These are phyloP conservation scores for Drosophila hydei DNA, from an alignment of 1,140 invertebrate genomes.

Conservation along the genomic window DNA sequence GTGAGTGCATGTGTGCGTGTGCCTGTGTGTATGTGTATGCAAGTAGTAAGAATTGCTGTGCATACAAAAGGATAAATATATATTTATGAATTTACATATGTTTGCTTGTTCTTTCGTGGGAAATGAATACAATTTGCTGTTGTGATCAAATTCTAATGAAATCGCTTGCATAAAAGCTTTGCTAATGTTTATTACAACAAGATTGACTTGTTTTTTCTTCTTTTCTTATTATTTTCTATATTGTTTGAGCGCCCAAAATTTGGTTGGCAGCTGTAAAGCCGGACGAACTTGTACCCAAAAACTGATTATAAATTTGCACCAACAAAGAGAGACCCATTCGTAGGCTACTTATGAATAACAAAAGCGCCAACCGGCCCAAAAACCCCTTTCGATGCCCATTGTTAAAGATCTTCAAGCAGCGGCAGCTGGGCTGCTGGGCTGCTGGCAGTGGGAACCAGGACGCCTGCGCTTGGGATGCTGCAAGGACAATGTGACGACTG, in stretches of 20 bases:
- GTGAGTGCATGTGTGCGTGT: neutral
- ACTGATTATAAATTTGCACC: neutral
- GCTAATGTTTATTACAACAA: conserved; percentile 15
- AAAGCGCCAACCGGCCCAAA: conserved; percentile 27
- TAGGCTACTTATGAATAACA: conserved; percentile 69
- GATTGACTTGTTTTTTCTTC: conserved; percentile 26
- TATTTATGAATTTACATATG: neutral
- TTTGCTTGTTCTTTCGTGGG: neutral
- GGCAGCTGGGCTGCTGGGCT: conserved; percentile 21
- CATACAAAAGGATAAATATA: neutral
- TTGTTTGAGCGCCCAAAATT: neutral
- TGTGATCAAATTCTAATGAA: neutral
- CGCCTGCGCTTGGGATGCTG: conserved; percentile 60
- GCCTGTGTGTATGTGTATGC: neutral
- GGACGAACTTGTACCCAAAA: conserved; percentile 14
- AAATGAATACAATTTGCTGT: conserved; percentile 2
- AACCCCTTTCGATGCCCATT: conserved; percentile 26
- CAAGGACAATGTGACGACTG: conserved; percentile 32
- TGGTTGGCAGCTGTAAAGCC: conserved; percentile 24
- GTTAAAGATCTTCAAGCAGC: conserved; percentile 21
- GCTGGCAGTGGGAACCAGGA: conserved; percentile 13
- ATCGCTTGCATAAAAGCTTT: neutral
- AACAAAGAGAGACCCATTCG: conserved; percentile 17
- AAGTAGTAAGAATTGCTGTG: conserved; percentile 5
- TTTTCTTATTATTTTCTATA: neutral